These are phyloP conservation scores for Proctacanthus coquilletti DNA, from an alignment of 1,140 invertebrate species.

Conservation along the genomic window DNA sequence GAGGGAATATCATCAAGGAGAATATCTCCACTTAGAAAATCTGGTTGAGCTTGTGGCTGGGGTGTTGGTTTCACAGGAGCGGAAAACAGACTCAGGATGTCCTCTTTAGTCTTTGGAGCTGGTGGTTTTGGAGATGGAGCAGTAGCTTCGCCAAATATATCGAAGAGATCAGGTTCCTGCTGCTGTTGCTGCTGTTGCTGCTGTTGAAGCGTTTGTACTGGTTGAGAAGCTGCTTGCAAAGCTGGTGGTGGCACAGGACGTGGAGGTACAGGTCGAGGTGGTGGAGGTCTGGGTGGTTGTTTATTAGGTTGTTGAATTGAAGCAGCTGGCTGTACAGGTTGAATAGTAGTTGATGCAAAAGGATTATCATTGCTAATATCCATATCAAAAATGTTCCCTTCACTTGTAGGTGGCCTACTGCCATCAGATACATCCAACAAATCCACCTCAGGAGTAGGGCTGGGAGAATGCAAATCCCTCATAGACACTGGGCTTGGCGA, in stretches of 20 bases:
- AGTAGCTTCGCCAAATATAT: constrained; percentile 31
- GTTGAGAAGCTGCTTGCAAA: constrained; percentile 17
- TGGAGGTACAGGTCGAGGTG: constrained; percentile 31
- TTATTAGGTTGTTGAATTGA: constrained; percentile 16
- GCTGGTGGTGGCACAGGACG: constrained; percentile 28
- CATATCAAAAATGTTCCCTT: constrained; percentile 15
- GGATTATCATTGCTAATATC: constrained; percentile 22
- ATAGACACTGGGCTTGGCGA: constrained; percentile 69
- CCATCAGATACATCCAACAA: constrained; percentile 49
- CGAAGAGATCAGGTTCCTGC: constrained; percentile 22
- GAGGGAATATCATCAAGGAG: constrained; percentile 9
- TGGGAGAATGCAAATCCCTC: constrained; percentile 61
- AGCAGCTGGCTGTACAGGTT: constrained; percentile 16
- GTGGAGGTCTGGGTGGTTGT: constrained; percentile 23
- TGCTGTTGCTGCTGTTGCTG: constrained; percentile 13
- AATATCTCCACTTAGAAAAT: constrained; percentile 39
- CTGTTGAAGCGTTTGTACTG: constrained; percentile 14
- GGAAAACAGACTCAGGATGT: constrained; percentile 48
- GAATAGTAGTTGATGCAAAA: constrained; percentile 20
- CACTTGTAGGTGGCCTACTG: constrained; percentile 18
- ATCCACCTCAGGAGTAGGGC: constrained; percentile 55
- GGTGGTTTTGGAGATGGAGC: constrained; percentile 28
- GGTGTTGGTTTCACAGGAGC: constrained; percentile 30
- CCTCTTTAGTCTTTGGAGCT: constrained; percentile 38
- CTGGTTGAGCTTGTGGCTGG: constrained; percentile 23